These are phyloP conservation scores for Orthosia cruda DNA, from an alignment of 2,888 invertebrate genomes.

Conservation along the genomic window DNA sequence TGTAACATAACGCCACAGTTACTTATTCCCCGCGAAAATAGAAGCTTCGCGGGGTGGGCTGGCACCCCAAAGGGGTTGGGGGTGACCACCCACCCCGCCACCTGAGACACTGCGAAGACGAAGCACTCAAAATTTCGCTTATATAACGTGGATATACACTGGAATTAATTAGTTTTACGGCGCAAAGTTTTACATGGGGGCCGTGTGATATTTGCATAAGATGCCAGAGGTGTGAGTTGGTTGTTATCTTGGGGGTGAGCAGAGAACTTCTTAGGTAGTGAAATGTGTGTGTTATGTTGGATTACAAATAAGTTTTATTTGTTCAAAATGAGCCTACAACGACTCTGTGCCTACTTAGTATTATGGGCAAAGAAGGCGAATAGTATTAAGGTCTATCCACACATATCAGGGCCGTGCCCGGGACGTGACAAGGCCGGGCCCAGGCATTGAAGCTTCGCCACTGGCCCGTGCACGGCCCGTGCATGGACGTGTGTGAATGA, in stretches of 20 bases:
- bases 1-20: slow-evolving; percentile 69
- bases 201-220: slow-evolving; percentile 67
- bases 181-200: slow-evolving; percentile 74
- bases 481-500: too few species aligned
- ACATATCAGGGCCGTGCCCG: too few species aligned
- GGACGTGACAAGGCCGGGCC: too few species aligned
- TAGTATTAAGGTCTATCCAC: too few species aligned
- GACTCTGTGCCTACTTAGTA: background rate
- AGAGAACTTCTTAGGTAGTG: slow-evolving; percentile 11
- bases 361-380: background rate
- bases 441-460: too few species aligned
- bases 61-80: slow-evolving; percentile 32
- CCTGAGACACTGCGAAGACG: slow-evolving; percentile 84
- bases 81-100: slow-evolving; percentile 63
- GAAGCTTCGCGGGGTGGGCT: slow-evolving; percentile 72
- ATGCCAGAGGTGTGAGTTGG: slow-evolving; percentile 57
- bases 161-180: slow-evolving; percentile 80
- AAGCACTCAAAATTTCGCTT: slow-evolving; percentile 84
- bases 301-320: background rate
- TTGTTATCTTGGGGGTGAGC: slow-evolving; percentile 37
- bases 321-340: background rate
- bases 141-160: slow-evolving; percentile 74
- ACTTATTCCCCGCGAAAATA: slow-evolving; percentile 83
- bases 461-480: too few species aligned
- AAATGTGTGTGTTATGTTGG: background rate